Evolutionary conservation across 2,888 invertebrate genomes (phyloP).

Genomic region (Athetis lepigone): DNA sequence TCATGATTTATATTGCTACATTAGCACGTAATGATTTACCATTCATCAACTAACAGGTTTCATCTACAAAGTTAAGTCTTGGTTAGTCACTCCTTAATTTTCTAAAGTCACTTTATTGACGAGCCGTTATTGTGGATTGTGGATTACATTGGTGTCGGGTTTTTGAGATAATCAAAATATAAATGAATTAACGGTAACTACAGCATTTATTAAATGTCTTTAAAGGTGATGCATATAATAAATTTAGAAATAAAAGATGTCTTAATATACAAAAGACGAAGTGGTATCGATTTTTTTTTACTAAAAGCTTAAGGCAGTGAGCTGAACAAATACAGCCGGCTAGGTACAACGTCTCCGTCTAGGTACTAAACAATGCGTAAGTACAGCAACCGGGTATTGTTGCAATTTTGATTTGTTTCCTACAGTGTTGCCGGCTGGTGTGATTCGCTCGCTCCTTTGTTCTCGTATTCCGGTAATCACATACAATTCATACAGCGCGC

Average conservation of each 20-base stretch:
- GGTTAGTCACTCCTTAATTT: conserved; percentile 15
- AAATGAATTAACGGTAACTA: conserved; percentile 19
- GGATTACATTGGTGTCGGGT: not conserved
- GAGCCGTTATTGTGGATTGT: conserved; percentile 41
- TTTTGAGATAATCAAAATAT: conserved; percentile 14
- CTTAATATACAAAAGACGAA: conserved; percentile 6
- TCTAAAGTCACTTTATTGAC: conserved; percentile 13
- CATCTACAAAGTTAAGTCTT: conserved; percentile 17
- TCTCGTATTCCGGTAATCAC: conserved; percentile 66
- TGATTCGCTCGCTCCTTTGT: conserved; percentile 55
- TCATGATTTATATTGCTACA: conserved; percentile 15
- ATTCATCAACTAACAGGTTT: conserved; percentile 33
- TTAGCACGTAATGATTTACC: conserved; percentile 15
- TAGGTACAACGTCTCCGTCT: conserved; percentile 18
- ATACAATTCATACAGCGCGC: conserved; percentile 63
- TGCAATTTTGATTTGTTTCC: conserved; percentile 62
- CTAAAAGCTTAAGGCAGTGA: conserved; percentile 18
- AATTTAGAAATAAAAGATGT: not conserved
- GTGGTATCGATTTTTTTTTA: no score
- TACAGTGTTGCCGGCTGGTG: conserved; percentile 29
- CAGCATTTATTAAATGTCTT: not conserved
- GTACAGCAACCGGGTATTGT: conserved; percentile 46
- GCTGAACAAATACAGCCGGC: conserved; percentile 21
- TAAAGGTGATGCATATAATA: not conserved
- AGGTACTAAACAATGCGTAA: conserved; percentile 37